Percentiles rank a stretch among this genome's conserved stretches.
Conservation (phyloP, 2,888 invertebrate genomes). For the Brachyptera risi region DNA sequence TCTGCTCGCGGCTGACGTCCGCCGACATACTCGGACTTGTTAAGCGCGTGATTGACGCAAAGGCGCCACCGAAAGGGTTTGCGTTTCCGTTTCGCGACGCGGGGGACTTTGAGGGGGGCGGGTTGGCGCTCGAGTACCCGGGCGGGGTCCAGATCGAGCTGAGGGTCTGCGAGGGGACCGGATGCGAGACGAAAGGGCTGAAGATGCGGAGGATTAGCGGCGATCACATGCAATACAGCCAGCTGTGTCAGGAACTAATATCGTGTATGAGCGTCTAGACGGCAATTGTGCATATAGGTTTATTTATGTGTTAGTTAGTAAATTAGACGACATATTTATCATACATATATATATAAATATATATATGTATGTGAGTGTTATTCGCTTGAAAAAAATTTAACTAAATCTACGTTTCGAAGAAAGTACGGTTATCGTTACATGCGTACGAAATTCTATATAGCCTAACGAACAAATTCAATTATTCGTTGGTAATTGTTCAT, state of each 20-base stretch:
- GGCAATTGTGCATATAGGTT: background rate
- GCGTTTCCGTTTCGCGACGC: conserved; percentile 45
- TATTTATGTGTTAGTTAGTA: no score
- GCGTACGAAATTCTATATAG: no score
- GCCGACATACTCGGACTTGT: conserved; percentile 75
- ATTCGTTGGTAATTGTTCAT: no score
- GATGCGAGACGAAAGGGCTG: conserved; percentile 69
- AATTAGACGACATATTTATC: background rate
- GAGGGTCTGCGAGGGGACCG: conserved; percentile 62
- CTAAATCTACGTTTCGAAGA: no score
- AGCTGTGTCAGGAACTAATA: conserved; percentile 82
- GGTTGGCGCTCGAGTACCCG: conserved; percentile 67
- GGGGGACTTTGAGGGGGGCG: conserved; percentile 41
- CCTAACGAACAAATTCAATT: no score
- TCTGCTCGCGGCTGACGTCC: conserved; percentile 74
- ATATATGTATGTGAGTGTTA: no score
- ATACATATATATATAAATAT: no score
- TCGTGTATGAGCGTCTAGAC: conserved; percentile 73
- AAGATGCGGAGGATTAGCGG: conserved; percentile 85
- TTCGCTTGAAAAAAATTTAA: no score
- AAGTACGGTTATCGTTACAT: no score
- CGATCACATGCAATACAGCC: conserved; percentile 81
- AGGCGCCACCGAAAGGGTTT: conserved; percentile 68
- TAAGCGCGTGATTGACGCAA: conserved; percentile 72
- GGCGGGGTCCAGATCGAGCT: conserved; percentile 84